Evolutionary conservation across 37 sponge, comb jelly and placozoan genomes (phyloP), one percentile per base, ranked within the genome.

Genomic region (Ephydatia muelleri): DNA sequence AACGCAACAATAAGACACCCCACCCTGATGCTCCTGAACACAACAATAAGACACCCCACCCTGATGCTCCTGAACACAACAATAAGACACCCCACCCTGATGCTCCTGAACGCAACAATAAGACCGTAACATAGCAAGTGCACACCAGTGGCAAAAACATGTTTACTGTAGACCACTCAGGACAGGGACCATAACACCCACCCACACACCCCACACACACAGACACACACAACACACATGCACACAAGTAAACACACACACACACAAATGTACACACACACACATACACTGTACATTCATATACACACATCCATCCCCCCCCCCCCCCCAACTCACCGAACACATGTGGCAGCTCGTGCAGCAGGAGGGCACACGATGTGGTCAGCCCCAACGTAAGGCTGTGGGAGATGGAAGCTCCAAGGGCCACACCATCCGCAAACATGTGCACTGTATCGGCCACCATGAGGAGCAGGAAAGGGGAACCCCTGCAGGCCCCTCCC

Each of bases 221-320:
- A 43, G 8, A 68, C 70, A 68, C 70, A 30, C 8, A 26, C 27
- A 30, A 26, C 5, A 5, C 5, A 68, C 27, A 29, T 8, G 8
- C 70, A 68, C 4, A 68, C 70, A 68, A 3, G 8, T 6, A 68
- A 3, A 68, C 70, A 68, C 70, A 68, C 70, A 68, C 70, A 71
- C 72, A 71, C 72, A 71, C 8, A 71, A 1, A 68, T 9, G 8
- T 9, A 68, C 70, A 68, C 70, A 68, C 72, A n/a, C 30, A n/a
- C 72, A 71, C 72, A 8, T 1, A 5, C 57, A 5, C 57, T n/a
- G n/a, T n/a, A 57, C 57, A 57, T 16, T 19, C 57, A 5, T 21
- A 5, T 21, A 1, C 57, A 71, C 72, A 71, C 72, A 71, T 28
- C 3, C 70, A 68, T 9, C 3, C 72, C 1, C 72, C 5, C 72